phyloP scores from a whole-genome alignment of 2,797 vertebrate species.

The Crenichthys baileyi region DNA sequence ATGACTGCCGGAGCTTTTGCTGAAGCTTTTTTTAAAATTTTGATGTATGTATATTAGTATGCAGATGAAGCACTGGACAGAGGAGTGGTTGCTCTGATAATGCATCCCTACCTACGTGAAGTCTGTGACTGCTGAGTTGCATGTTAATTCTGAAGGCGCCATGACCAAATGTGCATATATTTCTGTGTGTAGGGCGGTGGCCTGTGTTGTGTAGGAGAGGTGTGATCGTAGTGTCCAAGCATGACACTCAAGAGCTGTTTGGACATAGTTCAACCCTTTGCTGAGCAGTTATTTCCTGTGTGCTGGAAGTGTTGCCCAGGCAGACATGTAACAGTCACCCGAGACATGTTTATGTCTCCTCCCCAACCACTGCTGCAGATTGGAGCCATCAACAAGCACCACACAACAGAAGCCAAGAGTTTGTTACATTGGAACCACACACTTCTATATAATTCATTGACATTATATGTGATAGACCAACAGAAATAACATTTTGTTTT shows the following conservation, averaged over 20 bases:
- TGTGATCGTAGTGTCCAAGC: conserved; percentile 66
- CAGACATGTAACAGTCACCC: conserved; percentile 59
- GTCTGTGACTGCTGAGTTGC: conserved; percentile 44
- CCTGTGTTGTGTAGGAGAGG: conserved; percentile 72
- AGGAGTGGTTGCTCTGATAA: conserved; percentile 32
- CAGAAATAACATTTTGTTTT: neutral
- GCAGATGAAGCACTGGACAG: conserved; percentile 18
- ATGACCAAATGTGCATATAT: conserved; percentile 50
- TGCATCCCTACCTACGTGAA: conserved; percentile 33
- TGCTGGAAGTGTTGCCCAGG: conserved; percentile 48
- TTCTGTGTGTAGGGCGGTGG: conserved; percentile 29
- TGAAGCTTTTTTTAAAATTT: neutral
- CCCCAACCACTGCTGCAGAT: conserved; percentile 32
- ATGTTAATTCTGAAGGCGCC: conserved; percentile 47
- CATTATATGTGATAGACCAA: no score
- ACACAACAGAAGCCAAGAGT: neutral
- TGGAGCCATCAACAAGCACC: conserved; percentile 30
- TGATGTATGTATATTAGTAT: conserved; percentile 2
- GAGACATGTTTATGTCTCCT: conserved; percentile 57
- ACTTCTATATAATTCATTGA: neutral
- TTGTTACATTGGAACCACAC: neutral
- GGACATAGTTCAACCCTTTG: conserved; percentile 62
- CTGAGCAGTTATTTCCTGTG: conserved; percentile 56
- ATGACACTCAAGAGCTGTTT: conserved; percentile 62
- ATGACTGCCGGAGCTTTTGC: conserved; percentile 42